phyloP scores from a whole-genome alignment of 2,797 vertebrate genomes.

The Decapterus maruadsi region DNA sequence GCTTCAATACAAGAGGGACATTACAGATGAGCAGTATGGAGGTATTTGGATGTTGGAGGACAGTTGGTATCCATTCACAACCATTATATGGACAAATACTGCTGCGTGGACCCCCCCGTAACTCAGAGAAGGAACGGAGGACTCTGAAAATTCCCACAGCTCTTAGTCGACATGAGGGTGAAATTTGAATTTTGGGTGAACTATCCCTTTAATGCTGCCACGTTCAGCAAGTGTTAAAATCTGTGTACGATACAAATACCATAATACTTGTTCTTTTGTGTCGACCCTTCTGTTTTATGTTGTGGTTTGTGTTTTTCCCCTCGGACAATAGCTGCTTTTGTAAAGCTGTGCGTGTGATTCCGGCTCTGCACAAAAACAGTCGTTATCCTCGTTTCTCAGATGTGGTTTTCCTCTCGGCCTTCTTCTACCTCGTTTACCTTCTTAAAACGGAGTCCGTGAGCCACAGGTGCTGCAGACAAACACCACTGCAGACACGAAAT shows the following conservation, averaged over 20 bases:
- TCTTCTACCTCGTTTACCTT: slow-evolving; percentile 25
- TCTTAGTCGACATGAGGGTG: too few species aligned
- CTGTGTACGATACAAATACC: slow-evolving; percentile 43
- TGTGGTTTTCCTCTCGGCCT: slow-evolving; percentile 55
- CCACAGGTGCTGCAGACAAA: slow-evolving; percentile 67
- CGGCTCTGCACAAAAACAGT: slow-evolving; percentile 55
- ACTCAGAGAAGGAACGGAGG: too few species aligned
- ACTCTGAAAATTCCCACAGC: too few species aligned
- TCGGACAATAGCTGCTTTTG: slow-evolving; percentile 44
- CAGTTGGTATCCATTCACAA: too few species aligned
- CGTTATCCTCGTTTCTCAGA: slow-evolving; percentile 50
- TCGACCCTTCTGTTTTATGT: slow-evolving; percentile 19
- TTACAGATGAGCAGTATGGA: too few species aligned
- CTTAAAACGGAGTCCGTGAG: slow-evolving; percentile 33
- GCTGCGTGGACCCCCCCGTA: too few species aligned
- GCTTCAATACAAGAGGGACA: too few species aligned
- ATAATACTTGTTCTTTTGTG: slow-evolving; percentile 36
- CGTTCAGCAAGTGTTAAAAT: slow-evolving; percentile 29
- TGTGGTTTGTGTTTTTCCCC: slow-evolving; percentile 46
- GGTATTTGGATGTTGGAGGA: too few species aligned
- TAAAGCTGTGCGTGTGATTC: slow-evolving; percentile 28
- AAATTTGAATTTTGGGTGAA: too few species aligned
- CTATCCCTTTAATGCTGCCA: slow-evolving; percentile 20
- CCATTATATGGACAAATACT: too few species aligned
- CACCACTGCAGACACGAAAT: slow-evolving; percentile 34